Base-by-base conservation (phyloP, 2,113 vertebrate genomes). In the Prunella fulvescens region DNA sequence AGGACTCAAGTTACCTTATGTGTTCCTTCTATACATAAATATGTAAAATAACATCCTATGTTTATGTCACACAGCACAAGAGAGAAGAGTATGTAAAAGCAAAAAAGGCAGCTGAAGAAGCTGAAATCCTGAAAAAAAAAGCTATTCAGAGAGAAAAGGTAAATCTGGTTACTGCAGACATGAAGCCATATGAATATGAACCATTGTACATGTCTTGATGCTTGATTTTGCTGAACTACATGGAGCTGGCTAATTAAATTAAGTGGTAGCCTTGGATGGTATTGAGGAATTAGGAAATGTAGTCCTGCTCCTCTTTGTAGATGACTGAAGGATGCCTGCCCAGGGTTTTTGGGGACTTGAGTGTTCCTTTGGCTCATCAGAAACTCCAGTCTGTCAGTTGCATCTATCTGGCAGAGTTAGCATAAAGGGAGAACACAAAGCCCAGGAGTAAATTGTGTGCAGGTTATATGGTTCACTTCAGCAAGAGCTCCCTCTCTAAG, bases 91-190 rank as follows among this genome's bases (percentile, higher is more conserved):
- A 96, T 31, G 5, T 98, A 60, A 97, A 72, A 94, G 96, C 79
- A 79, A 98, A 42, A 88, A 99, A 97, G 77, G 97, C 98, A 94
- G 97, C 96, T 23, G 98, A 99, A 96, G 98, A 99, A 92, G 98
- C 97, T 29, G 65, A 98, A 92, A 51, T 93, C 33, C 91, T 98
- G 90, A 96, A 73, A 93, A 98, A 92, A 97, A 99, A 99, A 95
- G 97, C 72, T 17, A 57, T 94, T 89, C 98, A 99, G 92, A 98
- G 98, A 96, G 95, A 98, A 92, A 98, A 98, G 98, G 99, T 99
- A 96, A 96, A 44, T 9, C 8, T 42, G 3, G 6, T 85, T 76
- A 56, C 44, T 76, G 29, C 9, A 28, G 15, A 48, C 8, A 44
- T 77, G n/a, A 33, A 85, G 23, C 15, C 23, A 10, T 66, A 7